Conservation (phyloP, 2,888 invertebrate species). For the Megaustenia siamemsis region DNA sequence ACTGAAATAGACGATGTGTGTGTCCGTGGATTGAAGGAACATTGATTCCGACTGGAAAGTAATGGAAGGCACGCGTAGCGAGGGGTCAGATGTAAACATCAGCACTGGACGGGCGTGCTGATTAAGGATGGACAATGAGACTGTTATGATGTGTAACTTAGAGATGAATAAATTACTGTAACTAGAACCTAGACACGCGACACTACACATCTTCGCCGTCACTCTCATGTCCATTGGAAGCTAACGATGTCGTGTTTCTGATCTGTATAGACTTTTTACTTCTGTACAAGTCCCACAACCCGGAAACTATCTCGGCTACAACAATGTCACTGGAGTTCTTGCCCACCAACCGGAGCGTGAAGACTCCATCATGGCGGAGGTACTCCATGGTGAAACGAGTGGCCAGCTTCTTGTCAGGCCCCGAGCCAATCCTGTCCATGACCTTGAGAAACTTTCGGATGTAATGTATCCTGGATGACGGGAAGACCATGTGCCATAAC, state of each 20-base stretch:
- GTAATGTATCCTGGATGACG: constrained; percentile 78
- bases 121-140: neutral
- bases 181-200: constrained; percentile 26
- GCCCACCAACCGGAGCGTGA: constrained; percentile 77
- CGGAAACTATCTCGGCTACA: constrained; percentile 77
- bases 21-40: too few species aligned
- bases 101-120: too few species aligned
- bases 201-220: constrained; percentile 75
- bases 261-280: constrained; percentile 75
- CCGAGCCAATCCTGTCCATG: constrained; percentile 79
- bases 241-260: constrained; percentile 61
- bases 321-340: constrained; percentile 79
- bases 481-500: constrained; percentile 79
- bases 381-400: constrained; percentile 78
- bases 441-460: constrained; percentile 81
- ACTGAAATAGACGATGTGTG: too few species aligned
- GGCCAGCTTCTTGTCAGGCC: constrained; percentile 77
- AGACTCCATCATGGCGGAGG: constrained; percentile 78
- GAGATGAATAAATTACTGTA: constrained; percentile 5
- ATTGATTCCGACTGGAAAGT: too few species aligned
- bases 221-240: constrained; percentile 68
- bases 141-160: neutral
- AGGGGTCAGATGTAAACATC: too few species aligned
- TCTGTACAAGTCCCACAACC: constrained; percentile 77
- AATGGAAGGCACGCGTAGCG: too few species aligned